A percentile compares a stretch with the other conserved stretches of the same genome.
Evolutionary conservation across 1,140 invertebrate genomes (phyloP).

Genomic region (Lasioglossum baleicum): DNA sequence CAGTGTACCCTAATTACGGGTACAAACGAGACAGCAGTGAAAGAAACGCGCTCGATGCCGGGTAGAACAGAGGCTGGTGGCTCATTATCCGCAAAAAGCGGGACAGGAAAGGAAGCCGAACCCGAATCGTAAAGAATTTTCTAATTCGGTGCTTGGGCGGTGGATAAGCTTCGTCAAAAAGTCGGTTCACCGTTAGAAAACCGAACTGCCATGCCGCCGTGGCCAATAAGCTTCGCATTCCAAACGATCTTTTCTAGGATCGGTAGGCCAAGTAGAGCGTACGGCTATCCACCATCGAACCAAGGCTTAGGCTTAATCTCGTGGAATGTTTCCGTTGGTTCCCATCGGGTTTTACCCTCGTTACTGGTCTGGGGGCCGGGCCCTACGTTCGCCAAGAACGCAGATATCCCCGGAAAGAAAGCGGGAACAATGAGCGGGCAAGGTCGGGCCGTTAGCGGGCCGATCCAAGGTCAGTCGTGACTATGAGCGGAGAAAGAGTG

Average conservation of each 20-base stretch:
- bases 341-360: background rate
- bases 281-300: too few species aligned
- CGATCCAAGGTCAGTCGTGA: constrained; percentile 33
- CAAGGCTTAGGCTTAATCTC: background rate
- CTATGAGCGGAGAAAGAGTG: background rate
- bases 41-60: too few species aligned
- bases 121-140: background rate
- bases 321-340: background rate
- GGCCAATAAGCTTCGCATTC: background rate
- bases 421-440: constrained; percentile 17
- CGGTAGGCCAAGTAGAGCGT: too few species aligned
- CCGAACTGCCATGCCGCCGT: background rate
- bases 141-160: background rate
- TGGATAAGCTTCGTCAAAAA: background rate
- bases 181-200: background rate
- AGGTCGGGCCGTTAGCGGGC: constrained; percentile 26
- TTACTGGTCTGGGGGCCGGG: background rate
- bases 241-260: background rate
- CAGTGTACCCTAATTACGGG: too few species aligned
- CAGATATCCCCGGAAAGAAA: background rate
- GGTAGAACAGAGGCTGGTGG: too few species aligned
- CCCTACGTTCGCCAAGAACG: background rate
- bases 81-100: too few species aligned
- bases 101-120: too few species aligned
- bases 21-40: too few species aligned